Conservation (phyloP, 2,113 vertebrate genomes). For the Lichenostomus cassidix region DNA sequence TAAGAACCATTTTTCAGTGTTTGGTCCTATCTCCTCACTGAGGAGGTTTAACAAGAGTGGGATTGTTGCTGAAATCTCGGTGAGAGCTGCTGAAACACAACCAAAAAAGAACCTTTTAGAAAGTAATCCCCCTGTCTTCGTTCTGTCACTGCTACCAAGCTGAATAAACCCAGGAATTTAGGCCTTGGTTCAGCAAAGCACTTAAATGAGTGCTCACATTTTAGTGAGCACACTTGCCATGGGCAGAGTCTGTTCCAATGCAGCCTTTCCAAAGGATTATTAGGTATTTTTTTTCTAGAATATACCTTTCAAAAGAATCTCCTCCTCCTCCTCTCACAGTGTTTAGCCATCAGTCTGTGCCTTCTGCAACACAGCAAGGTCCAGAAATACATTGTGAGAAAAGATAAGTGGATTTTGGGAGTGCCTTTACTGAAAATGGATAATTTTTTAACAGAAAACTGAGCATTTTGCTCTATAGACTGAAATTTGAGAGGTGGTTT, state of each 20-base stretch:
- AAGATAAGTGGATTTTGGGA: neutral
- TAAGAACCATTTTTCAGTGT: neutral
- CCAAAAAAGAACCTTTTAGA: neutral
- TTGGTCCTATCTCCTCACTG: neutral
- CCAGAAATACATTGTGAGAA: neutral
- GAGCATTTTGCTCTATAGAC: neutral
- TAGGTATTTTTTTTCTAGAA: neutral
- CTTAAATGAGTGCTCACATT: neutral
- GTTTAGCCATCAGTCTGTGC: neutral
- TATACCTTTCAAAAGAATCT: neutral
- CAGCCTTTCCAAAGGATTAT: neutral
- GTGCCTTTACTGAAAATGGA: rapidly evolving
- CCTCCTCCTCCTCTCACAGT: neutral
- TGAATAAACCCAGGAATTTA: conserved; percentile 20
- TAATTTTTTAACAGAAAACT: neutral
- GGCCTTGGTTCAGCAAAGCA: conserved; percentile 21
- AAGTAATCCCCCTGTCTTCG: neutral
- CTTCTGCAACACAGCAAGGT: neutral
- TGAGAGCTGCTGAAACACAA: neutral
- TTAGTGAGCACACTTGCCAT: neutral
- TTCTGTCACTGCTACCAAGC: neutral
- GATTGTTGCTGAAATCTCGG: neutral
- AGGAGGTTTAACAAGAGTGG: neutral
- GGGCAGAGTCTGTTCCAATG: neutral
- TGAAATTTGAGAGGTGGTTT: neutral